Evolutionary conservation across 2,113 vertebrate species (phyloP).

Genomic region (Poeciliopsis occidentalis): DNA sequence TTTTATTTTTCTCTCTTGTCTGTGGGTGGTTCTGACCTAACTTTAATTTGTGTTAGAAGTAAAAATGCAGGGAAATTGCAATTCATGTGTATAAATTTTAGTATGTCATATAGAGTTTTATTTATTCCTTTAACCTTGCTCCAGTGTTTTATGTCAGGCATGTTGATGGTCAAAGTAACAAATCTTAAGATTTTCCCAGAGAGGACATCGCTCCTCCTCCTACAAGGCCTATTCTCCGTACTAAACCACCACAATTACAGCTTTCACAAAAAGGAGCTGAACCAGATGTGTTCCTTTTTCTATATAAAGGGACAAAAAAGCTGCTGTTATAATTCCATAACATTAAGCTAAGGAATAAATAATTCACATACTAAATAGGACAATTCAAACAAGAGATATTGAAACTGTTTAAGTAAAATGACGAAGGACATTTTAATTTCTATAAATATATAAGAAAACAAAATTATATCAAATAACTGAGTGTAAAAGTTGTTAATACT

Average conservation of each 20-base stretch:
- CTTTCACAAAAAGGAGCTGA: background rate
- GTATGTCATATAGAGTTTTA: background rate
- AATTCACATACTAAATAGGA: too few species aligned
- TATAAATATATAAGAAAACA: too few species aligned
- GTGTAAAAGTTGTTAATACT: too few species aligned
- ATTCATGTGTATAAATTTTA: background rate
- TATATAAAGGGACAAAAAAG: background rate
- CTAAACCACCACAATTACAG: background rate
- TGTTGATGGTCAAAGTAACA: background rate
- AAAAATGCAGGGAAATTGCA: slow-evolving; percentile 3
- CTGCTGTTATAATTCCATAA: too few species aligned
- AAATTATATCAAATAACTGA: too few species aligned
- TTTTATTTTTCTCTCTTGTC: background rate
- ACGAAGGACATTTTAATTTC: too few species aligned
- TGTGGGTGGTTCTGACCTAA: background rate
- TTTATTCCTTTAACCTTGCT: background rate
- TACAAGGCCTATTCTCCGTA: background rate
- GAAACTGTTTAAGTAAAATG: too few species aligned
- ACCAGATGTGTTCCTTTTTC: background rate
- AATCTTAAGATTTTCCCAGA: slow-evolving; percentile 19
- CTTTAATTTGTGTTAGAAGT: background rate
- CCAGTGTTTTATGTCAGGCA: background rate
- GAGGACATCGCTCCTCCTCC: background rate
- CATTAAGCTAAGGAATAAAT: too few species aligned
- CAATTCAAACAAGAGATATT: too few species aligned